Base-by-base conservation (phyloP, 2,888 invertebrate genomes). In the Beris morrisii region DNA sequence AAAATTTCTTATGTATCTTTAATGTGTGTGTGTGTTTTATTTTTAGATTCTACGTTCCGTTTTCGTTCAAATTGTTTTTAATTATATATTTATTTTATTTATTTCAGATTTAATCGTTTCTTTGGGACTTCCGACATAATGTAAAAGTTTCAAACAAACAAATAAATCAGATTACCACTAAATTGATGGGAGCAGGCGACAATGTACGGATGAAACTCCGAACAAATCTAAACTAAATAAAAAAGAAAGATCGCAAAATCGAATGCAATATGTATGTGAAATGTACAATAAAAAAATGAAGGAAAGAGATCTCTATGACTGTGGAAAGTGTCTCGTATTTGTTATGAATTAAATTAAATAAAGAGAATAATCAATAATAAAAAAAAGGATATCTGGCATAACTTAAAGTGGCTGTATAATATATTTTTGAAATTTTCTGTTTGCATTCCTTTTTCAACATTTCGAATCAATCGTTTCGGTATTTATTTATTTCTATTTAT, bases 81-180 rank as follows among this genome's bases (percentile, higher is more conserved):
- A 52, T 54, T 66, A 67, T 30, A 57, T 61, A 43, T 57, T 67
- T 53, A 31, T 70, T 71, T 22, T 67, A 71, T 70, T 69, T 71
- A 44, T 72, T 72, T 69, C 38, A 38, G 9, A 22, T 22, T 22
- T 22, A 22, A 22, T 22, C 22, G 22, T 38, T 38, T 38, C 38
- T 38, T 38, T 38, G 9, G 38, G 9, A 38, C 38, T 38, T 9
- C 9, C 38, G 38, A 7, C 38, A 22, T 22, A 3, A 22, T 22
- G 22, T 22, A 22, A 22, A 22, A 22, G 22, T 22, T 22, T 22
- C 9, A 9, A 38, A 38, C 38, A 38, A 38, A 38, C 9, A 38
- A 38, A 38, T 9, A 38, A 38, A 38, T 7, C 38, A 38, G 38
- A 38, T 9, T 38, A 38, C 38, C 9, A 38, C 38, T 38, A 38